Conservation (phyloP, 2,888 invertebrate genomes). For the Idaea biselata region DNA sequence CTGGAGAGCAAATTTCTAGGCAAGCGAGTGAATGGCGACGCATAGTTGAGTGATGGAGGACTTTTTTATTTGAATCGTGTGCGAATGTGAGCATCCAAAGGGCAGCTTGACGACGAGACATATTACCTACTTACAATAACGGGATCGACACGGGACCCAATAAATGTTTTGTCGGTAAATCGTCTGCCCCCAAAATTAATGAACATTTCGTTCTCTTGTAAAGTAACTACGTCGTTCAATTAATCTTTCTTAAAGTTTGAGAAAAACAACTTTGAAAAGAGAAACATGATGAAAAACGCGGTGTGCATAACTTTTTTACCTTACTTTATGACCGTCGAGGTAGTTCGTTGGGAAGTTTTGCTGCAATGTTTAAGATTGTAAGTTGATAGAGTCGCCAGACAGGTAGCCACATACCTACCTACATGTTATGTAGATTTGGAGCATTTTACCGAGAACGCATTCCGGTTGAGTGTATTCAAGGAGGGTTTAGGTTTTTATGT, state of each 20-base stretch:
- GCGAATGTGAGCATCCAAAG: constrained; percentile 67
- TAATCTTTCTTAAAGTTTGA: constrained; percentile 18
- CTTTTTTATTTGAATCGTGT: constrained; percentile 81
- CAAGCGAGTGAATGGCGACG: constrained; percentile 75
- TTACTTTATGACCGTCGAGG: constrained; percentile 24
- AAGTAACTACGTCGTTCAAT: constrained; percentile 14
- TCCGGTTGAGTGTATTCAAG: constrained; percentile 24
- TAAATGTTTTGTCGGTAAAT: constrained; percentile 34
- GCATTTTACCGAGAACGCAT: constrained; percentile 25
- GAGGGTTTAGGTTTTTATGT: constrained; percentile 30
- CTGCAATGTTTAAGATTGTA: constrained; percentile 20
- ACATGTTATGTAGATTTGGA: constrained; percentile 22
- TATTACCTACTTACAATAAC: constrained; percentile 48
- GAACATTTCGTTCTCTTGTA: constrained; percentile 20
- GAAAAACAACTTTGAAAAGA: constrained; percentile 16
- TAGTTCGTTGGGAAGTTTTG: constrained; percentile 25
- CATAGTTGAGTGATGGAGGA: constrained; percentile 79
- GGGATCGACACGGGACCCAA: constrained; percentile 33
- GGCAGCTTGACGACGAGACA: constrained; percentile 42
- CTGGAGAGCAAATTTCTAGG: constrained; percentile 67
- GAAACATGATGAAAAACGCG: constrained; percentile 22
- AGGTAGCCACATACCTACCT: constrained; percentile 8
- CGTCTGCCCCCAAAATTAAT: constrained; percentile 22
- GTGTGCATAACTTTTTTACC: constrained; percentile 23
- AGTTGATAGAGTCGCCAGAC: constrained; percentile 19